Conservation (phyloP, 2,888 invertebrate genomes). For the Chrysina gloriosa region DNA sequence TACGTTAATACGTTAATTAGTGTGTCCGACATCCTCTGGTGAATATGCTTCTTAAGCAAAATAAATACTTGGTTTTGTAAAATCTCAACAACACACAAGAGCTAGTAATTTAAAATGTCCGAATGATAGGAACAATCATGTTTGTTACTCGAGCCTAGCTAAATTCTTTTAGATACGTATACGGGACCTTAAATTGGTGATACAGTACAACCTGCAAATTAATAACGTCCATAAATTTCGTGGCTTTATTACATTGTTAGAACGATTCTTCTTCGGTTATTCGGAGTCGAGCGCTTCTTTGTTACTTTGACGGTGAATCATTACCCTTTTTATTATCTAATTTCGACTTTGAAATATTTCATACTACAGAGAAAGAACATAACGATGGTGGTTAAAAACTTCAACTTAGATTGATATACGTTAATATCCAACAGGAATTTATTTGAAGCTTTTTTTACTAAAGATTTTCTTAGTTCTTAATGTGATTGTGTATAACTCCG, state of each 20-base stretch:
- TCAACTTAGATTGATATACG: constrained; percentile 30
- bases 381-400: constrained; percentile 13
- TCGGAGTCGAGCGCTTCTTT: constrained; percentile 41
- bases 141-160: constrained; percentile 12
- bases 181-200: constrained; percentile 33
- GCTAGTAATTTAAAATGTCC: constrained; percentile 17
- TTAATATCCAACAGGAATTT: constrained; percentile 29
- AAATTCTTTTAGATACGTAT: constrained; percentile 20
- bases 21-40: no score
- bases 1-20: no score
- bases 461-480: constrained; percentile 27
- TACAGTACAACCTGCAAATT: constrained; percentile 44
- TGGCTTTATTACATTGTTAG: constrained; percentile 50
- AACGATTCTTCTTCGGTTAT: constrained; percentile 47
- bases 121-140: neutral
- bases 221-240: constrained; percentile 49
- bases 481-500: constrained; percentile 15
- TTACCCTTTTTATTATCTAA: constrained; percentile 48
- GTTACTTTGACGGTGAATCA: constrained; percentile 46
- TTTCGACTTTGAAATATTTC: constrained; percentile 49
- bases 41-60: neutral
- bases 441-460: constrained; percentile 10
- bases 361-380: constrained; percentile 24
- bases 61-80: constrained; percentile 7
- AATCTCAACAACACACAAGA: constrained; percentile 19